Percentiles rank a stretch among this genome's conserved stretches.
Evolutionary conservation across 2,888 invertebrate species (phyloP).

Genomic region (Pyralis farinalis): DNA sequence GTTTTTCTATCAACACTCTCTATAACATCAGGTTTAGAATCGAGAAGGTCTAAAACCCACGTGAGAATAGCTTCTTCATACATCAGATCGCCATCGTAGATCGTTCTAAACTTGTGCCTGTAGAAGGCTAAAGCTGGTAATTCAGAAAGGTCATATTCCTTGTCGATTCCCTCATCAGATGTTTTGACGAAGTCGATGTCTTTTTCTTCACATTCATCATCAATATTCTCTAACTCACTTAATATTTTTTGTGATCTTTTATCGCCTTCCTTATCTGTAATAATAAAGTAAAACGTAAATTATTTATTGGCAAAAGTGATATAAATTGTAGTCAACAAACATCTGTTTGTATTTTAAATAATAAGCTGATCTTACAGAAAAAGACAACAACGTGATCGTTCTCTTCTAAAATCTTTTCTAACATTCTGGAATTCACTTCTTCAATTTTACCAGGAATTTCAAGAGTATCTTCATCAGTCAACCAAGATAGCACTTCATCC

Average conservation of each 20-base stretch:
- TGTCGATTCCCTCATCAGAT: conserved; percentile 92
- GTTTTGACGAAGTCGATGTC: conserved; percentile 96
- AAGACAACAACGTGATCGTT: conserved; percentile 95
- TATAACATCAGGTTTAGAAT: conserved; percentile 92
- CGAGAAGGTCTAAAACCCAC: conserved; percentile 93
- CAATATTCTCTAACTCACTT: conserved; percentile 94
- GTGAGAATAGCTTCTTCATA: conserved; percentile 94
- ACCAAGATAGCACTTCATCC: conserved; percentile 94
- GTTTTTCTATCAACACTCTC: conserved; percentile 95
- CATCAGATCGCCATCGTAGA: conserved; percentile 94
- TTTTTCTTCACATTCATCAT: conserved; percentile 95
- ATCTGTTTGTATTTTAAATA: background rate
- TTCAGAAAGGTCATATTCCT: conserved; percentile 91
- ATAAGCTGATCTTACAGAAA: conserved; percentile 86
- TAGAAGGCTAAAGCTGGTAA: conserved; percentile 93
- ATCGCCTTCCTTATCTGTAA: conserved; percentile 92
- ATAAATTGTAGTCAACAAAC: too few species aligned
- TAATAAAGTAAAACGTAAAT: conserved; percentile 21
- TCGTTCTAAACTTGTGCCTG: conserved; percentile 92
- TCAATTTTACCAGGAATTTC: conserved; percentile 96
- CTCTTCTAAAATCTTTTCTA: conserved; percentile 93
- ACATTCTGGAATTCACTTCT: conserved; percentile 94
- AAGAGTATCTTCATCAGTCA: conserved; percentile 93
- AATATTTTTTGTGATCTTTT: conserved; percentile 94
- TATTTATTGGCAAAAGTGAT: too few species aligned